Base-by-base conservation (phyloP, 1,140 invertebrate species). In the Diorhabda elongata region DNA sequence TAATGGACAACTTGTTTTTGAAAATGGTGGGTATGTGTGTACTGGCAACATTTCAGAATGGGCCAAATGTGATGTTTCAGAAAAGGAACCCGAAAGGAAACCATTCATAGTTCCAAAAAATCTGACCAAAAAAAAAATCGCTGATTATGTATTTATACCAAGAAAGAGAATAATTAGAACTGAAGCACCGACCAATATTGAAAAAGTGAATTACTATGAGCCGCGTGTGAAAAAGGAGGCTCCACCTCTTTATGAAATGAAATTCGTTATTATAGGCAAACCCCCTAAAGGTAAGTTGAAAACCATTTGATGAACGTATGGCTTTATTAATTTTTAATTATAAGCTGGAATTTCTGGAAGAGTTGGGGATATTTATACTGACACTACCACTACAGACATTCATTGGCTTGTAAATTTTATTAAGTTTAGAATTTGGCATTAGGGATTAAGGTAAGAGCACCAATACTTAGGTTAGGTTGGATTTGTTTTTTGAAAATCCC, bases 21-120 rank as follows among this genome's bases (percentile, higher is more conserved):
- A 87, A 67, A 91, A 89, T 74, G 88, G 89, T 42, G 91, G 91
- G 1, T 97, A 97, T 77, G 82, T 86, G 69, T 97, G 95, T 78
- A 79, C 79, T 65, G 97, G 96, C 57, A 84, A 91, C 80, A 74
- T 96, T 45, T 91, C 89, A 42, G 96, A 97, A 80, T 99, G 95
- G 93, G 90, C 92, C 0, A 94, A 92, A 81, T 99, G 97, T 81
- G 84, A 86, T 58, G 88, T 90, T 74, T 77, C 89, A 5, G 88
- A 88, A 0, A 86, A 87, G 74, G 85, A 89, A 41, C 96, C 97
- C 5, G 85, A 90, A 74, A 83, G 94, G 65, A 85, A 78, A 11
- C 80, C 86, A 59, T 94, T 97, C 74, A 85, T 85, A 76, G 81
- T 98, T 42, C 92, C 95, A 2, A 79, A 81, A 11, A 83, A 88